phyloP scores from a whole-genome alignment of 2,888 invertebrate genomes.

The Gibbula magus region DNA sequence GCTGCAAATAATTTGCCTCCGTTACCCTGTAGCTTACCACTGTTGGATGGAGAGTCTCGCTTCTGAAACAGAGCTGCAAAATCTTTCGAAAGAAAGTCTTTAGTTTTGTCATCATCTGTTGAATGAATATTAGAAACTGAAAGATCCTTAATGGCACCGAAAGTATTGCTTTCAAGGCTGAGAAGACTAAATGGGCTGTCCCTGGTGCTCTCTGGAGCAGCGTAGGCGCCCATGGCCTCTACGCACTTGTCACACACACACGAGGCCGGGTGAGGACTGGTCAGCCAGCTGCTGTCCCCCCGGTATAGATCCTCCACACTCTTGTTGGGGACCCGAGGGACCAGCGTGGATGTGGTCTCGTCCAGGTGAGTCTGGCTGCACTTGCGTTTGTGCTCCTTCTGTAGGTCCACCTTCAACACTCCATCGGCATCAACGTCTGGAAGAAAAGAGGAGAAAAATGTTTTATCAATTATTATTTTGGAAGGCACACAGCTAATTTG shows the following conservation, averaged over 20 bases:
- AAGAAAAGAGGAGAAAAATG: too few relatives aligned
- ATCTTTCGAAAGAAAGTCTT: constrained; percentile 67
- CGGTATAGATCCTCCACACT: constrained; percentile 67
- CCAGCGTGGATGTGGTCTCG: constrained; percentile 60
- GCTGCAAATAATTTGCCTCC: constrained; percentile 1
- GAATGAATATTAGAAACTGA: constrained; percentile 72
- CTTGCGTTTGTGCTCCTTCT: constrained; percentile 29
- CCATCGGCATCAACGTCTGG: neutral
- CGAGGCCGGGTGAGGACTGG: neutral
- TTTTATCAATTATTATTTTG: too few relatives aligned
- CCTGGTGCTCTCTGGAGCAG: constrained; percentile 35
- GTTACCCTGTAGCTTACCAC: constrained; percentile 25
- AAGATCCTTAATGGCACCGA: constrained; percentile 73
- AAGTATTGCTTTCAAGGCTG: constrained; percentile 44
- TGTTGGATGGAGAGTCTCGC: constrained; percentile 31
- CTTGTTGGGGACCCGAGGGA: constrained; percentile 66
- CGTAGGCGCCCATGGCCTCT: constrained; percentile 48
- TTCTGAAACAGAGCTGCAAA: constrained; percentile 46
- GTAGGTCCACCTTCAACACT: constrained; percentile 7
- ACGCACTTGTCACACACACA: constrained; percentile 33
- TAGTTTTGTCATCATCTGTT: constrained; percentile 68
- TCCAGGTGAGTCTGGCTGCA: constrained; percentile 46
- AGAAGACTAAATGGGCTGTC: constrained; percentile 37
- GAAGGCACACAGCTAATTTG: too few relatives aligned
- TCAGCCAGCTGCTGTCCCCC: constrained; percentile 43